Base-by-base conservation (phyloP, 2,888 invertebrate species). In the Agapostemon virescens region DNA sequence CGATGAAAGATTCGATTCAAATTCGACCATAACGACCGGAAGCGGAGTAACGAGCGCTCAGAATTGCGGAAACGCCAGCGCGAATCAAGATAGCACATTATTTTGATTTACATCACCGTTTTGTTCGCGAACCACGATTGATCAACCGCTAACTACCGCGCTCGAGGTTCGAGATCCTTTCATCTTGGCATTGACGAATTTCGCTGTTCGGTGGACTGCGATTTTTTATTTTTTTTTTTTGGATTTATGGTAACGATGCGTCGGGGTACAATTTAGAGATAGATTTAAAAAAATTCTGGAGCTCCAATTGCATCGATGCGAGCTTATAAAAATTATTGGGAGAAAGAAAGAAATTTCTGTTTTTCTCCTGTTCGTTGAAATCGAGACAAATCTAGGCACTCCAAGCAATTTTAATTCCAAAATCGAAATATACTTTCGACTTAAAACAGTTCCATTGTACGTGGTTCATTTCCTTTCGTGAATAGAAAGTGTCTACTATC, bases 21-120 rank as follows among this genome's bases (percentile, higher is more conserved):
- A 52, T 61, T 71, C 15, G 42, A 61, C 61, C 40, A 17, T 71
- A 71, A 77, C 63, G 36, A 36, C 17, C 30, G 38, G 13, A 30
- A 42, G 23, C 33, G 33, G 20, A 2, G 42, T 42, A 55, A 55
- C 55, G 52, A 17, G 55, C 13, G 2, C n/a, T 61, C 42, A 13
- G 33, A 61, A 61, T 61, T 20, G 7, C 61, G 61, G 61, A 61
- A 61, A 61, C 33, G 61, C 20, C 9, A 6, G 26, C 55, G 55
- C 26, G 26, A 26, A 55, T 55, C 55, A 55, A 23, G 26, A 55
- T 55, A 55, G 26, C 55, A 55, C 26, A 55, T 55, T 26, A 55
- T 55, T 55, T 55, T 26, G 55, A 26, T 26, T 26, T 26, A 26
- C 55, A 15, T 26, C 55, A 2, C 0, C 26, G 26, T 26, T 55